Conservation (phyloP, 2,888 invertebrate species). For the Drosophila kokeensis region DNA sequence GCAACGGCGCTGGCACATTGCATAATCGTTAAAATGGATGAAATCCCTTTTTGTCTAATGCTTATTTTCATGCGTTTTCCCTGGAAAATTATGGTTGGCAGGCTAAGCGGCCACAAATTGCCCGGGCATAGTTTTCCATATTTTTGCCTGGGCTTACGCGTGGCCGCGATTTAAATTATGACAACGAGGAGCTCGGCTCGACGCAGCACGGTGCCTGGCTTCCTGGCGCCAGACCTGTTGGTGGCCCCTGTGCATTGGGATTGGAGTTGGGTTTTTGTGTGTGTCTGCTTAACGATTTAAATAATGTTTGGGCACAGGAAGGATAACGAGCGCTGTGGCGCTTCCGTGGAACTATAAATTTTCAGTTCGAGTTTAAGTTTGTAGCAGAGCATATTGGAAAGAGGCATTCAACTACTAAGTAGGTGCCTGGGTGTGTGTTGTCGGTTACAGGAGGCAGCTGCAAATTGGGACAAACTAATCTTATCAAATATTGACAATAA, state of each 20-base stretch:
- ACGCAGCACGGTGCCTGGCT: constrained; percentile 43
- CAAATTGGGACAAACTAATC: constrained; percentile 56
- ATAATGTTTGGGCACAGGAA: constrained; percentile 60
- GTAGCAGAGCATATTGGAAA: constrained; percentile 38
- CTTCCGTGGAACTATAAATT: constrained; percentile 69
- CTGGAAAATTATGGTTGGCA: constrained; percentile 65
- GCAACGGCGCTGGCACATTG: constrained; percentile 23
- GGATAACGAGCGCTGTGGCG: constrained; percentile 65
- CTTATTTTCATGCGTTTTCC: constrained; percentile 73
- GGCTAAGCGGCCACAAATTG: constrained; percentile 42
- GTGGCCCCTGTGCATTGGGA: constrained; percentile 23
- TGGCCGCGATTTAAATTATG: constrained; percentile 73
- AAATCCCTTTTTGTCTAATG: constrained; percentile 62
- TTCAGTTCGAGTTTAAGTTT: constrained; percentile 23
- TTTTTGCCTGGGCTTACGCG: constrained; percentile 62
- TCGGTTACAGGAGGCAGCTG: constrained; percentile 52
- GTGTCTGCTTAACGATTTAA: constrained; percentile 62
- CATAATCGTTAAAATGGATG: constrained; percentile 61
- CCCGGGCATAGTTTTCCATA: constrained; percentile 67
- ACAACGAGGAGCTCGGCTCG: constrained; percentile 47
- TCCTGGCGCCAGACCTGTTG: constrained; percentile 62
- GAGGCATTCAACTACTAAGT: constrained; percentile 16
- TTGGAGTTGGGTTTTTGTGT: constrained; percentile 33
- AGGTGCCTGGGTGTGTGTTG: background rate
- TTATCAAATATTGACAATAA: constrained; percentile 81